Evolutionary conservation across 2,888 invertebrate genomes (phyloP), one percentile per base, ranked within the genome.

Genomic region (Laspeyria flexula): DNA sequence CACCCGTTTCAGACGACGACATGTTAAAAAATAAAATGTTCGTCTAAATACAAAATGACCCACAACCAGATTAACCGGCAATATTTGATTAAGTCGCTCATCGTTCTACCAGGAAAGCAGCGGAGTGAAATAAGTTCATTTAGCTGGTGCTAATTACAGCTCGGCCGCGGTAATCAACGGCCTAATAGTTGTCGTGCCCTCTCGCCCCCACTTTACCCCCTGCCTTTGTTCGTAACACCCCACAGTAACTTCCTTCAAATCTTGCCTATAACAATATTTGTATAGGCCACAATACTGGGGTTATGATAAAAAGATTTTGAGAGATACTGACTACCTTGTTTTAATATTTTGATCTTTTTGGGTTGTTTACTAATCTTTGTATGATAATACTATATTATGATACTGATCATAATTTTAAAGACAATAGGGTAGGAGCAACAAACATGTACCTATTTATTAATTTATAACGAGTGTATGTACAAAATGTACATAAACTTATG

Each of bases 131-230:
- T 83, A 85, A 85, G 85, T 85, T 86, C 83, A 85, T 88, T 88
- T 85, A 81, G 80, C 76, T 75, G 76, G 77, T 81, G 88, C 86
- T 89, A 90, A 90, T 90, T 88, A 86, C 80, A 64, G 73, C 77
- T 70, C 77, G 76, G 74, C 78, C 75, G 78, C 71, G 73, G 84
- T 84, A 86, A 89, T 88, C 85, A 84, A 81, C 80, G 74, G 79
- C 75, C 84, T 82, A 86, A 88, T 85, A 81, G 81, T 73, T 68
- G 74, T 75, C 75, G 77, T 73, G 74, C 74, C 74, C 63, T 68
- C 68, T 7, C 31, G 58, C 62, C 57, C 72, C 71, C 60, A 15
- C 53, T 35, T 56, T 59, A 48, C 67, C 56, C 60, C 58, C 55
- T n/a, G n/a, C 47, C 67, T 70, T 73, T 74, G 69, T 70, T 65